These are phyloP conservation scores for Apamea sordens DNA, from an alignment of 2,888 invertebrate genomes.

Conservation along the genomic window DNA sequence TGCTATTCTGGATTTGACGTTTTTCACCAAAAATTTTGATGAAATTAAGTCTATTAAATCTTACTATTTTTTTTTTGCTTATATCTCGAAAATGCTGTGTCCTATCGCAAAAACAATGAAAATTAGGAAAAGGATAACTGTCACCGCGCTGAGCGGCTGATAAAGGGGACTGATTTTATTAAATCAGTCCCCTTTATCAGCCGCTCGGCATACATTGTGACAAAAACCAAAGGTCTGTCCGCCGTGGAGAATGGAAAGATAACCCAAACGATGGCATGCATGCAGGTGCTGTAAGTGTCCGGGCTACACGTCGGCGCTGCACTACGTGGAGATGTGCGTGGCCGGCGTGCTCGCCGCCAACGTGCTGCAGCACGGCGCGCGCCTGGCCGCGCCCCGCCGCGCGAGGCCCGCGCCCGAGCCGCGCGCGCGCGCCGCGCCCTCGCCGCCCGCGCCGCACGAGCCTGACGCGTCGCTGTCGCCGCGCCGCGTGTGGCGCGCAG, in stretches of 20 bases:
- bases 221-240: not conserved
- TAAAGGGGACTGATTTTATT: no score
- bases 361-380: slow-evolving; percentile 56
- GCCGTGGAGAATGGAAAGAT: not conserved
- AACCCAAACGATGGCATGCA: not conserved
- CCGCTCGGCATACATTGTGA: not conserved
- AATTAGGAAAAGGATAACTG: no score
- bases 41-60: no score
- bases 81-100: no score
- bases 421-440: slow-evolving; percentile 2
- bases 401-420: slow-evolving; percentile 28
- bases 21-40: no score
- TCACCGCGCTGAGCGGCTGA: no score
- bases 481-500: slow-evolving; percentile 63
- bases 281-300: slow-evolving; percentile 83
- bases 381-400: slow-evolving; percentile 16
- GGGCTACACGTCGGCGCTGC: slow-evolving; percentile 79
- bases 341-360: slow-evolving; percentile 57
- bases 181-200: no score
- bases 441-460: slow-evolving; percentile 54
- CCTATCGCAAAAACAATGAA: no score
- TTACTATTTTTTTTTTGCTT: no score
- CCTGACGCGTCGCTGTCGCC: slow-evolving; percentile 85
- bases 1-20: no score
- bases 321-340: slow-evolving; percentile 75